phyloP scores from a whole-genome alignment of 2,797 vertebrate species.

The Sphaeramia orbicularis region DNA sequence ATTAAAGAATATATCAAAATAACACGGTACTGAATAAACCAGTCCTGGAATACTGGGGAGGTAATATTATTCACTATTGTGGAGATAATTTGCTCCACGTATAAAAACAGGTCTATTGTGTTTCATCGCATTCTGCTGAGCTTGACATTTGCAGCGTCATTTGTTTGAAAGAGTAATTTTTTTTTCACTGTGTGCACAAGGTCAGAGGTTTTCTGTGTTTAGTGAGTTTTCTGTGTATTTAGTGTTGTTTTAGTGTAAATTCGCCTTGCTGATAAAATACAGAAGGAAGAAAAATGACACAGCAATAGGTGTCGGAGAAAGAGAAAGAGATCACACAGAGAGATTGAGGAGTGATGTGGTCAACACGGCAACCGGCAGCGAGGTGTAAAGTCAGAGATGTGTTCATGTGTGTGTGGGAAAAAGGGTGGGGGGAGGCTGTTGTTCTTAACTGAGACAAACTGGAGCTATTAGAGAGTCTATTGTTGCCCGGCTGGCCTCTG shows the following conservation, averaged over 20 bases:
- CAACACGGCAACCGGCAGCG: constrained; percentile 22
- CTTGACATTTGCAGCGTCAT: too few species aligned
- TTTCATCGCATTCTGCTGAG: too few species aligned
- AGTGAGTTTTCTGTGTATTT: constrained; percentile 2
- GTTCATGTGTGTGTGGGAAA: constrained; percentile 40
- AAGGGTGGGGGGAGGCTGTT: constrained; percentile 41
- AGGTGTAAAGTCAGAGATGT: constrained; percentile 32
- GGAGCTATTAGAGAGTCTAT: constrained; percentile 79
- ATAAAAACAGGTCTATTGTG: too few species aligned
- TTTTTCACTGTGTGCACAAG: constrained; percentile 2
- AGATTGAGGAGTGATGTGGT: constrained; percentile 53
- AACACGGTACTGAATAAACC: too few species aligned
- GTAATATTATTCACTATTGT: too few species aligned
- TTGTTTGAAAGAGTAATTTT: neutral
- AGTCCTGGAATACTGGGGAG: too few species aligned
- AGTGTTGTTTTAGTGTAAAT: neutral
- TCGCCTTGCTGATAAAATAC: constrained; percentile 21
- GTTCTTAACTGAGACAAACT: constrained; percentile 84
- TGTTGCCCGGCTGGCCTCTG: constrained; percentile 74
- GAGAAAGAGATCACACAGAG: constrained; percentile 18
- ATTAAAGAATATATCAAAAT: too few species aligned
- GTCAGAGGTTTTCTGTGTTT: constrained; percentile 27
- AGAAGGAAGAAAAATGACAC: constrained; percentile 36
- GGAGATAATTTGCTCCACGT: too few species aligned
- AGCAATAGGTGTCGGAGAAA: constrained; percentile 5